Evolutionary conservation across 2,113 vertebrate species (phyloP).

Genomic region (Passerina amoena): DNA sequence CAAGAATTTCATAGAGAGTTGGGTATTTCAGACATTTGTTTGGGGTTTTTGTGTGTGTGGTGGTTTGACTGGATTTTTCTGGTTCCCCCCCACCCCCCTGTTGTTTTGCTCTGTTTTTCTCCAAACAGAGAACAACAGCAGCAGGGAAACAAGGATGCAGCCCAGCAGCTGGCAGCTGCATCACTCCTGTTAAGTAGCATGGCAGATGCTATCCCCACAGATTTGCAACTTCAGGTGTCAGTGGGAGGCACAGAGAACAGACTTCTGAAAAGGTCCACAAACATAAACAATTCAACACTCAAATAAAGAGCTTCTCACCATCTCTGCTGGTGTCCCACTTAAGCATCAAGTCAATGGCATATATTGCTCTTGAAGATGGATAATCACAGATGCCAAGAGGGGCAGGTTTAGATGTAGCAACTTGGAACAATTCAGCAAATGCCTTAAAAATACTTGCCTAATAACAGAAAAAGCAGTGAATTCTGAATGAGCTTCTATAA

Average conservation of each 20-base stretch:
- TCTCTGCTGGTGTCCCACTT: conserved; percentile 83
- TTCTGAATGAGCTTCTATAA: background rate
- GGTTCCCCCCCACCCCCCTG: accelerated
- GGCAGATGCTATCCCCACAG: background rate
- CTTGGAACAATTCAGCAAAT: conserved; percentile 86
- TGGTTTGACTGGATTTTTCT: background rate
- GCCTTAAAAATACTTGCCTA: conserved; percentile 84
- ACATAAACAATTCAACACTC: background rate
- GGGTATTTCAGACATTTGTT: background rate
- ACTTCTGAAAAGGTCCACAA: background rate
- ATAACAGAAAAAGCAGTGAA: background rate
- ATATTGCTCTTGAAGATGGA: conserved; percentile 88
- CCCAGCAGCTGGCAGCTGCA: background rate
- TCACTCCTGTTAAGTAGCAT: background rate
- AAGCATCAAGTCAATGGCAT: conserved; percentile 93
- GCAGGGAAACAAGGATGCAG: background rate
- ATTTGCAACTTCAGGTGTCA: background rate
- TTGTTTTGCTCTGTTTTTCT: background rate
- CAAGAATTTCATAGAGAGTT: background rate
- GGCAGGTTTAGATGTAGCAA: conserved; percentile 80
- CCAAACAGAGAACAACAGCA: background rate
- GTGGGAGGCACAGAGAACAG: background rate
- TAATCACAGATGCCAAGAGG: conserved; percentile 88
- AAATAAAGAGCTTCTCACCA: conserved; percentile 72
- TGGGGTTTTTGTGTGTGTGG: too few relatives aligned